Base-by-base conservation (phyloP, 2,797 vertebrate species). In the Pyrocephalus nanus region DNA sequence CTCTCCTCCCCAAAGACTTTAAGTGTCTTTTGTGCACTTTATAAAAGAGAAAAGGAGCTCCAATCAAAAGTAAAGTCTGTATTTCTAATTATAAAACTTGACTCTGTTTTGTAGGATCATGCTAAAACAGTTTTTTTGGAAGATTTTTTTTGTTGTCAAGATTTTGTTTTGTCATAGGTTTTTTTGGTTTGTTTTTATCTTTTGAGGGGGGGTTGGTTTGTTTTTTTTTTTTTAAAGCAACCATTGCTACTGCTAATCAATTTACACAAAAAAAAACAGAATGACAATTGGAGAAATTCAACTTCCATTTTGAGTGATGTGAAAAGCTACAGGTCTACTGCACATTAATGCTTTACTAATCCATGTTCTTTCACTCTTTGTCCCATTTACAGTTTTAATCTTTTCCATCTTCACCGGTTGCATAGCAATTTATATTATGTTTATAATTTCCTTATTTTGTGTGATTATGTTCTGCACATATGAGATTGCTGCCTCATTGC, bases 181-280 rank as follows among this genome's bases (percentile, higher is more conserved):
- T 30, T 30, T n/a, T 67, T 48, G 1, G 13, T 27, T 20, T 70
- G 13, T 0, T 45, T 32, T 58, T 47, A 3, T 17, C 17, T 73
- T 40, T 32, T 20, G 4, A 1, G 6, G 2, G 1, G 1, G 6
- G 12, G 9, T 8, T 15, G 27, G 27, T 8, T 45, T 54, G 26
- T 38, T 8, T 38, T 38, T 16, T 4, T 38, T 45, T 38, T 73
- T 67, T 45, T 16, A 50, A 76, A 62, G 3, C 11, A 72, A 8
- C 13, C 11, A 7, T 73, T 70, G 42, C 9, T 86, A 14, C 8
- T 69, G 12, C 48, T 79, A 22, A n/a, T 50, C 21, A 83, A 30
- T 50, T 48, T 86, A 51, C 13, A 65, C 29, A 25, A 9, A 65
- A 65, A 50, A 18, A 47, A 2, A 7, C 8, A 83, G 51, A 92